Conservation (phyloP, 2,888 invertebrate species). For the Aphrophora alni region DNA sequence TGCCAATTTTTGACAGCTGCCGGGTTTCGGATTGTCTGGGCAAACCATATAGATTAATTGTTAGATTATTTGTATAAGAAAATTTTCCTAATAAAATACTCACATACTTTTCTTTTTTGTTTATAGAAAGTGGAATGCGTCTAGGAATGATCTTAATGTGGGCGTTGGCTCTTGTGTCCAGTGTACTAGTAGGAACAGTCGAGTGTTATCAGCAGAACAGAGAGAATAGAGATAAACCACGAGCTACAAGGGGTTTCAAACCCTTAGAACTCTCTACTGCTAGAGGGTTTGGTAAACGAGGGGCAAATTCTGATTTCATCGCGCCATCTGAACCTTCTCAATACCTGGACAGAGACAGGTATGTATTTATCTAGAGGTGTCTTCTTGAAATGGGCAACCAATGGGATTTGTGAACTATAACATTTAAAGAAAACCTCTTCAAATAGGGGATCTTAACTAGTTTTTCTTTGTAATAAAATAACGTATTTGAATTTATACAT, state of each 20-base stretch:
- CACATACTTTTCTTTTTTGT: too few relatives aligned
- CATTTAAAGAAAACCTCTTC: too few relatives aligned
- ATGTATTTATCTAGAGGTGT: not conserved
- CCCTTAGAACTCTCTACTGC: conserved; percentile 68
- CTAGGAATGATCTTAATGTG: not conserved
- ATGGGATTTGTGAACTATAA: not conserved
- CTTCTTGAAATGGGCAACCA: not conserved
- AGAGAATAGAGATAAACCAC: conserved; percentile 55
- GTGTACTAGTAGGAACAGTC: not conserved
- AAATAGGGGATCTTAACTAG: too few relatives aligned
- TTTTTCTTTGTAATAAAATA: too few relatives aligned
- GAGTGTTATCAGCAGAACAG: not conserved
- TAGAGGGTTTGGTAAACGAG: conserved; percentile 69
- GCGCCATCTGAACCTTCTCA: not conserved
- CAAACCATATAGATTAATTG: too few relatives aligned
- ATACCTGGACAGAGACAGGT: conserved; percentile 24
- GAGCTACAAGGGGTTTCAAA: conserved; percentile 69
- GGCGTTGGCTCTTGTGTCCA: not conserved
- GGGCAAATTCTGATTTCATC: conserved; percentile 32
- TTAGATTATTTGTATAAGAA: too few relatives aligned
- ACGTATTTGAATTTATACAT: too few relatives aligned
- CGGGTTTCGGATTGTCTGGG: too few relatives aligned
- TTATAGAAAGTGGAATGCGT: not conserved
- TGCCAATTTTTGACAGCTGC: too few relatives aligned
- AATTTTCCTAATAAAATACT: too few relatives aligned